Conservation (phyloP, 2,888 invertebrate genomes). For the Drosophila peninsularis region DNA sequence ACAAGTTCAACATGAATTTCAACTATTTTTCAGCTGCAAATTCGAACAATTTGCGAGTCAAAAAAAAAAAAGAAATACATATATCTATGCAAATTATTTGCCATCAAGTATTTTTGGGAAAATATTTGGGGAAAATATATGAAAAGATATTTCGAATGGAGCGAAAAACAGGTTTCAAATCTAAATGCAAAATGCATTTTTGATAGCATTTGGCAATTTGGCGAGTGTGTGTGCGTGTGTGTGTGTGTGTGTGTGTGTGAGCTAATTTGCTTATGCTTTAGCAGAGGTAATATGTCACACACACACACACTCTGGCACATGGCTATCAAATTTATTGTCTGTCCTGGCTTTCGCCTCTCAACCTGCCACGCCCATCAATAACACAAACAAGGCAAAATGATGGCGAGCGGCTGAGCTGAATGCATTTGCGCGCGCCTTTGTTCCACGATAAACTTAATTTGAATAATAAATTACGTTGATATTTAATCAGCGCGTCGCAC, state of each 20-base stretch:
- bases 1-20: neutral
- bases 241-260: slow-evolving; percentile 8
- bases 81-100: neutral
- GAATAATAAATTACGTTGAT: slow-evolving; percentile 78
- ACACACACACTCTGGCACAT: slow-evolving; percentile 23
- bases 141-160: neutral
- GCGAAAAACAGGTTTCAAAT: slow-evolving; percentile 37
- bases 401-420: slow-evolving; percentile 1
- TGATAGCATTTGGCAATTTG: slow-evolving; percentile 45
- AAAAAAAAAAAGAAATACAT: neutral
- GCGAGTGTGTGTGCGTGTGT: neutral
- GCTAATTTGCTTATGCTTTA: slow-evolving; percentile 62
- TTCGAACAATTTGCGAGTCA: neutral
- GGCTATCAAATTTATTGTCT: slow-evolving; percentile 59
- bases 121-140: neutral
- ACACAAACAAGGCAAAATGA: slow-evolving; percentile 17
- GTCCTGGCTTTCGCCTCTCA: neutral
- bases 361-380: slow-evolving; percentile 12
- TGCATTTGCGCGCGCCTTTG: slow-evolving; percentile 60
- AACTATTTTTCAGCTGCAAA: neutral
- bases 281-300: slow-evolving; percentile 55
- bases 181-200: slow-evolving; percentile 61
- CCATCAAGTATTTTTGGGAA: neutral
- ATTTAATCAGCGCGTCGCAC: slow-evolving; percentile 72
- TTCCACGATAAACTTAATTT: slow-evolving; percentile 74